Base-by-base conservation (phyloP, 2,888 invertebrate species). In the Drosophila limbata region DNA sequence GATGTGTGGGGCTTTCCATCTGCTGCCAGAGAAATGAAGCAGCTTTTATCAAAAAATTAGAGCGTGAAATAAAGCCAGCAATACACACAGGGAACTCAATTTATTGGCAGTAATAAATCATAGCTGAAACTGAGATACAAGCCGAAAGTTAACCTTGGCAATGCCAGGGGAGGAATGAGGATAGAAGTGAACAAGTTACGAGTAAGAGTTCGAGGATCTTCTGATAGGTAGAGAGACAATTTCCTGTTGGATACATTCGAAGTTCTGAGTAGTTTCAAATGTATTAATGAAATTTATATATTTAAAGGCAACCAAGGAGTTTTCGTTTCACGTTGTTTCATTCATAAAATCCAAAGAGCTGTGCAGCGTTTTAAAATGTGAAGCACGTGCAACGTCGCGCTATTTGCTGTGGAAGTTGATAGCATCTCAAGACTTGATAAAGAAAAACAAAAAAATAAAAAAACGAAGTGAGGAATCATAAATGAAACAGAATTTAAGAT, bases 21-120 rank as follows among this genome's bases (percentile, higher is more conserved):
- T 84, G 88, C 85, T 73, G 55, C 62, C 77, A 60, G 39, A 17
- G 35, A 55, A 33, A 35, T 45, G 47, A 5, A 60, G 65, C 62
- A 35, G 64, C 70, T 73, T 87, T 84, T 84, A 84, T 84, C 84
- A 75, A 63, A 70, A 87, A 88, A 88, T 84, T 84, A 84, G 88
- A 84, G 75, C 84, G 84, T 84, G 88, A 84, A 84, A 79, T 82
- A 85, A 82, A 73, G 52, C 77, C 28, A 48, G 57, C 11, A 40
- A 73, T 21, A 53, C 40, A 66, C 35, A 51, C 37, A 44, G 59
- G 56, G 33, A 63, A 45, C 68, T 67, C 77, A 73, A 84, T 84
- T 84, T 84, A 84, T 84, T 84, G 75, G 48, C 61, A 62, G 42
- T 51, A 85, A 84, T 84, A 84, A 84, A 84, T 84, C 84, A 84